Conservation (phyloP, 2,113 vertebrate species). For the Vulpes ferrilata region DNA sequence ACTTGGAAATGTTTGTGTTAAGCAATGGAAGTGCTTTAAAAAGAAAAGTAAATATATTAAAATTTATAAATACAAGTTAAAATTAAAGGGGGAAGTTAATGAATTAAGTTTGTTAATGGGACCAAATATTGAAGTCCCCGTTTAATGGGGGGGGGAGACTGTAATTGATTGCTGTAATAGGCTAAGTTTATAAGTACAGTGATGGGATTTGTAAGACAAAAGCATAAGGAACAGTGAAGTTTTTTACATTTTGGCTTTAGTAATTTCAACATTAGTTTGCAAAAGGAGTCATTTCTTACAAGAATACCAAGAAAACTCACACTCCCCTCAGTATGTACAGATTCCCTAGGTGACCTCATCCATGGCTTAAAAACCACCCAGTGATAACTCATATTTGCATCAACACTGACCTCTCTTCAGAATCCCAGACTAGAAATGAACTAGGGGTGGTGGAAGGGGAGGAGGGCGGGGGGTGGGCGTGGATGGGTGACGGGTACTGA, state of each 20-base stretch:
- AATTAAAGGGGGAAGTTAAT: not conserved
- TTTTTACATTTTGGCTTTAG: not conserved
- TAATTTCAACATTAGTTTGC: constrained; percentile 12
- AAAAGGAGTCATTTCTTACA: not conserved
- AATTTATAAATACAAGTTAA: constrained; percentile 41
- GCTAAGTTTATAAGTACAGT: not conserved
- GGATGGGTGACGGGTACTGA: too few species aligned
- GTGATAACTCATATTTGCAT: not conserved
- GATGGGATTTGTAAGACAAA: not conserved
- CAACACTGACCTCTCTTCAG: not conserved
- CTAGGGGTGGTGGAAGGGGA: too few species aligned
- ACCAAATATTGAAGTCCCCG: not conserved
- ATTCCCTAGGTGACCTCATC: not conserved
- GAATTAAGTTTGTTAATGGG: constrained; percentile 4
- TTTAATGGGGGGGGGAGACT: not conserved
- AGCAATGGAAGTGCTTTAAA: not conserved
- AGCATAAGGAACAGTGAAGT: not conserved
- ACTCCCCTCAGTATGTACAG: not conserved
- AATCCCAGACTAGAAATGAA: not conserved
- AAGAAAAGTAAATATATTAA: constrained; percentile 16
- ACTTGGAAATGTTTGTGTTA: not conserved
- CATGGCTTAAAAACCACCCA: not conserved
- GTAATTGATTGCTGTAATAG: not conserved
- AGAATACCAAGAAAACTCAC: not conserved
- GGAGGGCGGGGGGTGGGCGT: too few species aligned